Evolutionary conservation across 1,140 invertebrate species (phyloP).

Genomic region (Heliconius eleuchia): DNA sequence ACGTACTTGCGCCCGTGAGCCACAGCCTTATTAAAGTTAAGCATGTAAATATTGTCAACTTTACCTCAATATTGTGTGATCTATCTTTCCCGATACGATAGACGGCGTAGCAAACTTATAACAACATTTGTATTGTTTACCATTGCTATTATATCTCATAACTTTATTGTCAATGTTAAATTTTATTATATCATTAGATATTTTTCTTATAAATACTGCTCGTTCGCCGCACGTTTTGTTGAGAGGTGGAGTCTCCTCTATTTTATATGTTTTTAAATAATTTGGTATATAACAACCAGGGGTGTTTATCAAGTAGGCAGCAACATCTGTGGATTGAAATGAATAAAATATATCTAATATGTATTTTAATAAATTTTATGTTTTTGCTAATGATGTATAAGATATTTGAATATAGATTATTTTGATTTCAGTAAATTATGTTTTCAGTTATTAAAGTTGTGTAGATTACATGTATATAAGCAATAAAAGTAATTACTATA

Average conservation of each 20-base stretch:
- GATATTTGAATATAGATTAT: too few species aligned
- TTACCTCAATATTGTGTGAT: slow-evolving; percentile 47
- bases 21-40: too few species aligned
- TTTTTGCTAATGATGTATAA: neutral
- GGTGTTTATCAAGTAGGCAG: slow-evolving; percentile 59
- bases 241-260: slow-evolving; percentile 39
- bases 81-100: slow-evolving; percentile 27
- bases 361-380: neutral
- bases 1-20: too few species aligned
- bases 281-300: slow-evolving; percentile 69
- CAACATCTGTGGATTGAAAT: slow-evolving; percentile 29
- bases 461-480: too few species aligned
- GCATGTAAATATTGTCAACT: neutral
- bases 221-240: slow-evolving; percentile 45
- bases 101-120: slow-evolving; percentile 46
- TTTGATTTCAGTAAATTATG: too few species aligned
- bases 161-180: slow-evolving; percentile 46
- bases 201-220: slow-evolving; percentile 48
- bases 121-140: slow-evolving; percentile 48
- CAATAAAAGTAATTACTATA: too few species aligned
- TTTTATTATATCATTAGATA: slow-evolving; percentile 41
- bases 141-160: slow-evolving; percentile 44
- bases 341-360: neutral
- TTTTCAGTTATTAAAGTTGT: too few species aligned
- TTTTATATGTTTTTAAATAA: slow-evolving; percentile 50